Conservation (phyloP, 2,888 invertebrate species). For the Melanostoma scalare region DNA sequence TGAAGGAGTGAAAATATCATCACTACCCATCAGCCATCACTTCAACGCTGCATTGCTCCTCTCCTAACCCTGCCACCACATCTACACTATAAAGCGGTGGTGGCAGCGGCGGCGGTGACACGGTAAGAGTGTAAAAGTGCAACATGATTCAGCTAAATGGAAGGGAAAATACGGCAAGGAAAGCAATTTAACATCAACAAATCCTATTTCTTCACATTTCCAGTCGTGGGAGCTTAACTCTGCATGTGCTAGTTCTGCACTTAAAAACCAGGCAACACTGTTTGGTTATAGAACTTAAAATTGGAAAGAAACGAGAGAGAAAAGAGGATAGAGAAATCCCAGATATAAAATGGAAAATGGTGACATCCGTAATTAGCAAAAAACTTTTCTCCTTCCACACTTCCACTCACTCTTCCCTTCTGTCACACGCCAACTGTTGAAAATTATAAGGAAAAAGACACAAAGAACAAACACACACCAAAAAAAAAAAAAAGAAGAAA, state of each 20-base stretch:
- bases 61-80: neutral
- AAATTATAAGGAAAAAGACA: constrained; percentile 16
- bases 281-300: constrained; percentile 1
- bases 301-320: constrained; percentile 2
- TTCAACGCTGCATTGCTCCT: too few relatives aligned
- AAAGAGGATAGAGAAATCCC: neutral
- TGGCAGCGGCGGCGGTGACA: constrained; percentile 10
- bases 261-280: constrained; percentile 50
- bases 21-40: constrained; percentile 5
- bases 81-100: neutral
- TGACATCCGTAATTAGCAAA: constrained; percentile 72
- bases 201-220: constrained; percentile 31
- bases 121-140: constrained; percentile 56
- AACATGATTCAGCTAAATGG: constrained; percentile 67
- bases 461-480: constrained; percentile 19
- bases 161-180: constrained; percentile 52
- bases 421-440: constrained; percentile 49
- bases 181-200: constrained; percentile 60
- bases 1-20: constrained; percentile 30
- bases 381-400: constrained; percentile 36
- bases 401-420: neutral
- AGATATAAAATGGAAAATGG: constrained; percentile 36
- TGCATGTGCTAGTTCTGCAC: constrained; percentile 43
- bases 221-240: constrained; percentile 24
- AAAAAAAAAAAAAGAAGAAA: neutral